Base-by-base conservation (phyloP, 2,113 vertebrate species). In the Siniperca chuatsi region DNA sequence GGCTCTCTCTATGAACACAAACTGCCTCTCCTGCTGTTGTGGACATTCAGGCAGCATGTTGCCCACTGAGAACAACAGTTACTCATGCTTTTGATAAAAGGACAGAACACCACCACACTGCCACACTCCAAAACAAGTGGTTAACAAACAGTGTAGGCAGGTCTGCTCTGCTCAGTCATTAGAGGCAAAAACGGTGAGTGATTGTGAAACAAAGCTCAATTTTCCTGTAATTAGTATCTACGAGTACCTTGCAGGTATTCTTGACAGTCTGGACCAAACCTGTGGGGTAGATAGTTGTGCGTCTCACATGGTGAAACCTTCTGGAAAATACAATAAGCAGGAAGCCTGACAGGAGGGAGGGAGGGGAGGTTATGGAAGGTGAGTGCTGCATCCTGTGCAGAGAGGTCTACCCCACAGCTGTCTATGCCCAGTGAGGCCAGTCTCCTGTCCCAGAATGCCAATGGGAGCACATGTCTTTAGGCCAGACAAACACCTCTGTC, bases 401-500 rank as follows among this genome's bases (percentile, higher is more conserved):
- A 83, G 75, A 75, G 58, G 35, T 89, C 29, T 55, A 69, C 64
- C 33, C 66, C 69, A 40, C 70, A 81, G 82, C 72, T 85, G 78
- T 84, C 42, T 37, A 42, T 81, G 66, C 71, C 79, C 66, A 81
- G 52, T 12, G 13, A 87, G 85, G 68, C 88, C 84, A 65, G 75
- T 85, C 83, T 81, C 71, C 75, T 54, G 35, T 76, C 79, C 78
- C 60, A 33, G 68, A 79, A 58, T 84, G 83, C 74, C 82, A 88
- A 64, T 61, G 74, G 71, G 57, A 82, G 81, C 67, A 71, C 48
- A 83, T 67, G 62, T 76, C 83, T 83, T 15, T n/a, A 75, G 80
- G 78, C 66, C 78, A 77, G 79, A 91, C 88, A 88, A 81, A 91
- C 85, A 86, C 60, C 78, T 78, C 86, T 78, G 85, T 93, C 92